Evolutionary conservation across 2,888 invertebrate genomes (phyloP).

Genomic region (Ceraclea dissimilis): DNA sequence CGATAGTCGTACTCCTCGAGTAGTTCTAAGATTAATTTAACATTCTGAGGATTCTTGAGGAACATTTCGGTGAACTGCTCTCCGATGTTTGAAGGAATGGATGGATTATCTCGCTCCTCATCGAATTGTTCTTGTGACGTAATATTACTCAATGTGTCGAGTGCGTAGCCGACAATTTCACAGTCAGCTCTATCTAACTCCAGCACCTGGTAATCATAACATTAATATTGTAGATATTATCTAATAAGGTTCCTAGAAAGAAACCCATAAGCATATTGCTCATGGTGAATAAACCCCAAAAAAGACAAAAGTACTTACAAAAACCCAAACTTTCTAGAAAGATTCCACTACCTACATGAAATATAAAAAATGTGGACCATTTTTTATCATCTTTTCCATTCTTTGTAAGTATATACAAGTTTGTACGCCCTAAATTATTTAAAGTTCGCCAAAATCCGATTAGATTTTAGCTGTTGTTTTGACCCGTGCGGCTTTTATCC

Average conservation of each 20-base stretch:
- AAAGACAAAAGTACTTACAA: not conserved
- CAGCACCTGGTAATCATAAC: slow-evolving; percentile 54
- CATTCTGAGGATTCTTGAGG: slow-evolving; percentile 81
- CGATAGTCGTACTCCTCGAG: slow-evolving; percentile 94
- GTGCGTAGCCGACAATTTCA: slow-evolving; percentile 85
- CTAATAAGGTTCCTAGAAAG: not conserved
- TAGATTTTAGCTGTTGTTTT: too few species aligned
- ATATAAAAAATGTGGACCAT: too few species aligned
- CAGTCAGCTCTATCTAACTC: slow-evolving; percentile 83
- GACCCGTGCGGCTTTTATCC: too few species aligned
- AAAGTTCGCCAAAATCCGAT: too few species aligned
- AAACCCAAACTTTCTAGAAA: too few species aligned
- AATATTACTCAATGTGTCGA: slow-evolving; percentile 89
- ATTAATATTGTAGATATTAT: not conserved
- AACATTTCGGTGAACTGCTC: slow-evolving; percentile 97
- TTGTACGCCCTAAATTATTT: too few species aligned
- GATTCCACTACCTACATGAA: too few species aligned
- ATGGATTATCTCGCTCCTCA: slow-evolving; percentile 66
- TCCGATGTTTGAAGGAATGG: slow-evolving; percentile 65
- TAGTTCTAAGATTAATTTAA: slow-evolving; percentile 71
- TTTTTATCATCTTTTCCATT: too few species aligned
- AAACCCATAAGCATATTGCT: not conserved
- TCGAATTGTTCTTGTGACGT: slow-evolving; percentile 75
- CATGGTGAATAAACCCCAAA: not conserved
- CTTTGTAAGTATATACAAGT: too few species aligned